Evolutionary conservation across 2,888 invertebrate species (phyloP), one percentile per base, ranked within the genome.

Genomic region (Lissonota sp.): DNA sequence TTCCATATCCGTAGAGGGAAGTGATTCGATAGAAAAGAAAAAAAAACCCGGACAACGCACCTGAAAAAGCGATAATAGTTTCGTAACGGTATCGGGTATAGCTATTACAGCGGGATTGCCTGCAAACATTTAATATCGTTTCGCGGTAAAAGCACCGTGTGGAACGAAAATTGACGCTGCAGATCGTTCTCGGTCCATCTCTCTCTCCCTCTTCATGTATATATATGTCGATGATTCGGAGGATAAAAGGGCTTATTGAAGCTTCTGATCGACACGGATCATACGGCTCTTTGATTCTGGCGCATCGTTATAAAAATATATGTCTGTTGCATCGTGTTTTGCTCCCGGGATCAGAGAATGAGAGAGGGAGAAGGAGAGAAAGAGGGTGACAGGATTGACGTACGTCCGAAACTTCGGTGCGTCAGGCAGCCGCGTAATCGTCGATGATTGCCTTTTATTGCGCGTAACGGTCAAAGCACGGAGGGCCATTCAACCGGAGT

Each of bases 371-470:
- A 53, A 4, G 16, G 60, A 49, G 49, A 14, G 26, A 6, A 26
- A 51, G 74, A 80, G 84, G 86, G 86, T 86, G 86, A 86, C 83
- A 85, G 86, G 86, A 86, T 86, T 86, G 86, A 86, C 87, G 86
- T 84, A 84, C 85, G 84, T 85, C 85, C 84, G 84, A 86, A 86
- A 87, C 84, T 82, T 53, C 71, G 78, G 79, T 79, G 71, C 75
- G 75, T 79, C 79, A 72, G 75, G 66, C 82, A 71, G 77, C 85
- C 87, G 82, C 82, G 87, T 90, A 90, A 90, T 90, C 90, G 88
- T 87, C 88, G 89, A 89, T 90, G 90, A 91, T 91, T 91, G 90
- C 90, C 89, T 89, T 90, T 90, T 90, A 90, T 91, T 90, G 87
- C 89, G 81, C 26, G 87, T 87, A 89, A 89, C 90, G 90, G 88